A percentile compares a stretch with the other conserved stretches of the same genome.
phyloP scores from a whole-genome alignment of 64 coral and sea anemone species.

The Exaiptasia diaphana region DNA sequence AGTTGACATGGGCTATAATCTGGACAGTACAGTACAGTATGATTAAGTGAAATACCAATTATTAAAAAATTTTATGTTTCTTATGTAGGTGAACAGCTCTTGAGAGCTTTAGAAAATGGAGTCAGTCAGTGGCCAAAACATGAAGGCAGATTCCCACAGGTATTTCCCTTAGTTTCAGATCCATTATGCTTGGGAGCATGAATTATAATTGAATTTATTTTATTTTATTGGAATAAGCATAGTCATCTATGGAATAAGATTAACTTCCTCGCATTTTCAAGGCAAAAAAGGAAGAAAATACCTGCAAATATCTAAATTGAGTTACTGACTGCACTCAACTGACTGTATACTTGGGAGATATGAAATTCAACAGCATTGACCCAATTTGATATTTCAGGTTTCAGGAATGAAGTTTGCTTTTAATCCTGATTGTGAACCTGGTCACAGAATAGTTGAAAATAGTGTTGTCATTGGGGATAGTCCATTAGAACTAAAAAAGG shows the following conservation, averaged over 20 bases:
- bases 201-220: no score
- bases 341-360: no score
- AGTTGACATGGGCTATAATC: no score
- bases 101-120: conserved; percentile 86
- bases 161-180: neutral
- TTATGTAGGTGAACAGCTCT: conserved; percentile 63
- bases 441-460: conserved; percentile 59
- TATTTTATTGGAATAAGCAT: no score
- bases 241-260: no score
- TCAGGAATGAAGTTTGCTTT: conserved; percentile 89
- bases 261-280: no score
- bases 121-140: conserved; percentile 95
- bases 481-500: conserved; percentile 57
- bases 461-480: conserved; percentile 53
- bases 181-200: neutral
- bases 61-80: neutral
- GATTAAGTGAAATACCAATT: neutral
- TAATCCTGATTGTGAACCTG: conserved; percentile 55
- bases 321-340: no score
- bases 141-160: conserved; percentile 96
- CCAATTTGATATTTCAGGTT: no score
- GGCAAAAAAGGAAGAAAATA: no score
- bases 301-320: no score
- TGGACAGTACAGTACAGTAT: no score
- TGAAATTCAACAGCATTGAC: no score